Base-by-base conservation (phyloP, 2,113 vertebrate genomes). In the Lophochroa leadbeateri region DNA sequence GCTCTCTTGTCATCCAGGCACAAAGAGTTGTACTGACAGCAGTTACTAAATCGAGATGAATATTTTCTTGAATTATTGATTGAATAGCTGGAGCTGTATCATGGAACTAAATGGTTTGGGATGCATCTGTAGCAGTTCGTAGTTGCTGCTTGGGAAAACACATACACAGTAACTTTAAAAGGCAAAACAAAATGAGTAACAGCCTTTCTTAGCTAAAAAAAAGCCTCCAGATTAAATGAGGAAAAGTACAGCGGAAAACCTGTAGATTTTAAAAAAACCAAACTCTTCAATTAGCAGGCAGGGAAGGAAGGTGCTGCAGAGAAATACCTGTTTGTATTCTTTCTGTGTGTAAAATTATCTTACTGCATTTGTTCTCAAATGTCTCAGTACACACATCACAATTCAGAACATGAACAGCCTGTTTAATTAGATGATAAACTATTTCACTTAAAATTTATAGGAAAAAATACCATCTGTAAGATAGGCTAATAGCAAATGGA, bases 21-120 rank as follows among this genome's bases (percentile, higher is more conserved):
- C 24, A 53, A 41, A 64, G 37, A 68, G 15, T 39, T 12, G 2
- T 86, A 33, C 43, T 81, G 90, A 78, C 81, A 85, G 69, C 31
- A n/a, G 72, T 63, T 65, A 50, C 31, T 82, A 68, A 86, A 63
- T 1, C 0, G 2, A 88, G 74, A 47, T 77, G 11, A 77, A 37
- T 85, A 58, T 78, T 92, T 88, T 76, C 68, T 49, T 92, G 76
- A 88, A 47, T 85, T 92, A 75, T 58, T 87, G 84, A 80, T 91
- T 0, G 0, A 63, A 41, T 77, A 70, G 41, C 57, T 53, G 37
- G 85, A 87, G 53, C 57, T 82, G 8, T 33, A 27, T 70, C 67
- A 17, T 24, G n/a, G 25, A 61, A 68, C 58, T 65, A 6, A 76
- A 25, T 58, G 78, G 17, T 43, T 68, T 83, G 44, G 52, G 55